A percentile compares a stretch with the other conserved stretches of the same genome.
These are phyloP conservation scores for Argentina silus DNA, from an alignment of 2,797 vertebrate genomes.

Conservation along the genomic window DNA sequence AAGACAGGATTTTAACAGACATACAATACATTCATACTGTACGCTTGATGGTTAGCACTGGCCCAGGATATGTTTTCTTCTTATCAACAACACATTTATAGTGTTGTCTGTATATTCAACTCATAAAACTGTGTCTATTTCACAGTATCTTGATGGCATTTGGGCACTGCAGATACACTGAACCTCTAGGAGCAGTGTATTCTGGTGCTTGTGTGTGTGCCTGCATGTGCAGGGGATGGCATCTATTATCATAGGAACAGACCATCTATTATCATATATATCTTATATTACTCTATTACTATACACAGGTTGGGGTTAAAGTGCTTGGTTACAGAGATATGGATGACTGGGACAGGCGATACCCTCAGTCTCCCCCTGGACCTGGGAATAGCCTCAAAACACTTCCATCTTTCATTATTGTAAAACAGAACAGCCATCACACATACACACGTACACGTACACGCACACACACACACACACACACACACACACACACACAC, in stretches of 20 bases:
- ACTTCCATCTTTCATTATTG: constrained; percentile 34
- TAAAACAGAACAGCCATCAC: neutral
- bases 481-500: neutral
- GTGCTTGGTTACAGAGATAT: constrained; percentile 17
- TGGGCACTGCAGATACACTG: no score
- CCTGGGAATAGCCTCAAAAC: constrained; percentile 33
- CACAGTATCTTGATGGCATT: no score
- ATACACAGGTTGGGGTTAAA: constrained; percentile 21
- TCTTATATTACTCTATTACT: neutral
- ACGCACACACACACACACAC: neutral
- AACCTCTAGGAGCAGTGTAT: constrained; percentile 38
- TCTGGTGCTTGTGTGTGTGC: constrained; percentile 3
- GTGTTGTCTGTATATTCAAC: no score
- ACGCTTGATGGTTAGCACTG: constrained; percentile 11
- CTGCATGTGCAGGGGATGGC: constrained; percentile 3
- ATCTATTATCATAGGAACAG: no score
- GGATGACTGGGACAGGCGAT: constrained; percentile 32
- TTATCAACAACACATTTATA: no score
- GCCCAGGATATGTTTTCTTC: no score
- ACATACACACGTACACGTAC: constrained; percentile 25
- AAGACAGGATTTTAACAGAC: constrained; percentile 43
- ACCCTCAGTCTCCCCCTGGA: constrained; percentile 16
- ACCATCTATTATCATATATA: constrained; percentile 34
- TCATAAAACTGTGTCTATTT: no score
- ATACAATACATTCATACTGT: constrained; percentile 2